A percentile compares a stretch with the other conserved stretches of the same genome.
Evolutionary conservation across 64 coral and sea anemone genomes (phyloP).

Genomic region (Trachythela sp.): DNA sequence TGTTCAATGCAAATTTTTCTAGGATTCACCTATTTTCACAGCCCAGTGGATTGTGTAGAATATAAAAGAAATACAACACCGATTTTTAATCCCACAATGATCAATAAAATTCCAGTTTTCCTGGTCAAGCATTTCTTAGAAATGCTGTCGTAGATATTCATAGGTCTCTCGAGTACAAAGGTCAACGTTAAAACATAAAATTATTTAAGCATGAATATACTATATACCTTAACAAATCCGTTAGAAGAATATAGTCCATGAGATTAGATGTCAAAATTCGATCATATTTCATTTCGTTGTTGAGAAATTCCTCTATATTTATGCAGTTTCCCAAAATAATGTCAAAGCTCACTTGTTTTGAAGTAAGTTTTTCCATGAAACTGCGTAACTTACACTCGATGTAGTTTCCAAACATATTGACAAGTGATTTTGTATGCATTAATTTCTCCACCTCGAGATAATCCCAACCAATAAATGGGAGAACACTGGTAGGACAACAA

Average conservation of each 20-base stretch:
- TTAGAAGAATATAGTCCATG: constrained; percentile 4
- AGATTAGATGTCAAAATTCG: constrained; percentile 21
- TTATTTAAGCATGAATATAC: background rate
- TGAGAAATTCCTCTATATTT: background rate
- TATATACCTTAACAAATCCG: constrained; percentile 2
- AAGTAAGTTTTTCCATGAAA: background rate
- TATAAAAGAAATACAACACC: too few species aligned
- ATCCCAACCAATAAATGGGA: constrained; percentile 5
- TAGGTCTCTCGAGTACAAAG: too few species aligned
- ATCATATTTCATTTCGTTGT: background rate
- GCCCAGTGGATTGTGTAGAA: too few species aligned
- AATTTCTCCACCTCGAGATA: background rate
- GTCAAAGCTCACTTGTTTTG: background rate
- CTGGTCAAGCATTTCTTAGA: too few species aligned
- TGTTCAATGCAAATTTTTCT: too few species aligned
- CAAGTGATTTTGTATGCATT: background rate
- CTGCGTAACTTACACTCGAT: background rate
- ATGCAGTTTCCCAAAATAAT: background rate
- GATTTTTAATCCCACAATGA: too few species aligned
- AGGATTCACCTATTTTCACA: too few species aligned
- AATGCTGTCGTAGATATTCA: too few species aligned
- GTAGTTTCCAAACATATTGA: background rate
- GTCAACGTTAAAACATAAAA: too few species aligned
- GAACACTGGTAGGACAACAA: background rate
- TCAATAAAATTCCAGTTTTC: too few species aligned